phyloP scores from a whole-genome alignment of 2,113 vertebrate genomes.

The Hemichromis elongatus region DNA sequence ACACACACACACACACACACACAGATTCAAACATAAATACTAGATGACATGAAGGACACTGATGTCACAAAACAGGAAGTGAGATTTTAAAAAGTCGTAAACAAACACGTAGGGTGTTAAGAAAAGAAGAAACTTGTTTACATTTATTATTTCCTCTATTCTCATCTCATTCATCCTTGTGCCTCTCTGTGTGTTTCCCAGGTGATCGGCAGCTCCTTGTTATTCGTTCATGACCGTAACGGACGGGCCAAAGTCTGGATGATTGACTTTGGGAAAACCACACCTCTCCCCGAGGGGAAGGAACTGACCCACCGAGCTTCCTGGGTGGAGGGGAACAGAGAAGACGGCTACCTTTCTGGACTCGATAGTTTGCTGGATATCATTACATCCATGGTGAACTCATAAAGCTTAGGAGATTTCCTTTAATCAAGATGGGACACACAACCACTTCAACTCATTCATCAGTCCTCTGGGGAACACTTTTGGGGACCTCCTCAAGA shows the following conservation, averaged over 20 bases:
- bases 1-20: not conserved
- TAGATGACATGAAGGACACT: not conserved
- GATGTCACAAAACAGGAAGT: slow-evolving; percentile 38
- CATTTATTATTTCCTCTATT: not conserved
- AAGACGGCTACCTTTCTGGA: slow-evolving; percentile 93
- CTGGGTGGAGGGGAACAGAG: slow-evolving; percentile 94
- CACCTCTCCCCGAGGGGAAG: slow-evolving; percentile 85
- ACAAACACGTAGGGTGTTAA: not conserved
- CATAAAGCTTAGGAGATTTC: slow-evolving; percentile 33
- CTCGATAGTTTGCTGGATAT: slow-evolving; percentile 94
- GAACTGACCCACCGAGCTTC: slow-evolving; percentile 81
- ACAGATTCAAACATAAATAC: not conserved
- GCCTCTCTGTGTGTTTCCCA: slow-evolving; percentile 40
- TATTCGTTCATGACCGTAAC: slow-evolving; percentile 93
- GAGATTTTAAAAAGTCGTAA: not conserved
- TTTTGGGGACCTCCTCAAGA: not conserved
- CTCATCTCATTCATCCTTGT: not conserved
- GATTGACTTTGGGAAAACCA: slow-evolving; percentile 99
- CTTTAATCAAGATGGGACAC: not conserved
- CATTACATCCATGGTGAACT: slow-evolving; percentile 77
- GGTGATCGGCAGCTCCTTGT: slow-evolving; percentile 97
- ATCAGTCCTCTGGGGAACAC: not conserved
- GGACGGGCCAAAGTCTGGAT: slow-evolving; percentile 97
- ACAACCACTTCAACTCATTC: slow-evolving; percentile 19
- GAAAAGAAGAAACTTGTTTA: not conserved